Evolutionary conservation across 2,113 vertebrate genomes (phyloP).

Genomic region (Pachyramphus minor): DNA sequence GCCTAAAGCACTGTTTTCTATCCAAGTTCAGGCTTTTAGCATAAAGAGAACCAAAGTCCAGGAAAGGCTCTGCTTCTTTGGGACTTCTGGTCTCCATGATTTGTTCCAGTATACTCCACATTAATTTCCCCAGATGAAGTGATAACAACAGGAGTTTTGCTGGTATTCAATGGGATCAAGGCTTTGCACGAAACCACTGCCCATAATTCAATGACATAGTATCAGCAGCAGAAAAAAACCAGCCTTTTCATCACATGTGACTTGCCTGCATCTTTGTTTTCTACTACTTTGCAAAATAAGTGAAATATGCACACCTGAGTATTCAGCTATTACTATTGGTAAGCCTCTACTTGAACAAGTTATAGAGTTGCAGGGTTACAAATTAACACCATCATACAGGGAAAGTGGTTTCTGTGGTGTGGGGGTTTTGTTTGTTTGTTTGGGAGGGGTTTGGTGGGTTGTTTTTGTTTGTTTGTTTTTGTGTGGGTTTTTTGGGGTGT

Average conservation of each 20-base stretch:
- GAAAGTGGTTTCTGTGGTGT: neutral
- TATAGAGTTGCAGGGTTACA: neutral
- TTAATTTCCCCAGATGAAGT: neutral
- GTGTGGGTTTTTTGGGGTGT: neutral
- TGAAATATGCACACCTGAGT: neutral
- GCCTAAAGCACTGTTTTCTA: neutral
- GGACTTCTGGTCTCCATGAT: neutral
- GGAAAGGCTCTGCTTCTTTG: neutral
- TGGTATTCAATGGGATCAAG: neutral
- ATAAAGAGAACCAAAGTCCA: neutral
- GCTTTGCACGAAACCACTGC: neutral
- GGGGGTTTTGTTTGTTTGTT: neutral
- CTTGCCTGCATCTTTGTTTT: neutral
- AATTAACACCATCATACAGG: neutral
- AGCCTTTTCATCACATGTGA: neutral
- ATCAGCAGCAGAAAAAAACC: neutral
- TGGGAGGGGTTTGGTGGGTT: too few species aligned
- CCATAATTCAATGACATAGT: neutral
- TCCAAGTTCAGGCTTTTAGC: neutral
- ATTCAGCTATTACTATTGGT: neutral
- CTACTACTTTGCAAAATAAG: neutral
- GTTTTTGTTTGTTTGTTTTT: too few species aligned
- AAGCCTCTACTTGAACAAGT: neutral
- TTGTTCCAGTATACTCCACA: neutral
- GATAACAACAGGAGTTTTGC: neutral